phyloP scores from a whole-genome alignment of 2,888 invertebrate genomes.

The Notodonta dromedarius region DNA sequence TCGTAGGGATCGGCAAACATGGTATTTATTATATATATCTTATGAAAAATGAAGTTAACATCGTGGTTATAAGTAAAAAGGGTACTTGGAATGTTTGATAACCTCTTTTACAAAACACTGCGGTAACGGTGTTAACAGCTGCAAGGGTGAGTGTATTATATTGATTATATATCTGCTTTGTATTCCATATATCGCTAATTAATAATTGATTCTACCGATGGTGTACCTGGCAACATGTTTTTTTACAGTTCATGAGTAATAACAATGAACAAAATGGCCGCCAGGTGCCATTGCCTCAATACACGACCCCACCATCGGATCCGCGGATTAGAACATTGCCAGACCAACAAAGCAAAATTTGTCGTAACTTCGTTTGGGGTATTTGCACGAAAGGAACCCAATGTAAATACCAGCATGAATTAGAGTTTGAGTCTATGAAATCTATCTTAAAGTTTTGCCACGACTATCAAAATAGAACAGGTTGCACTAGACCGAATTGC shows the following conservation, averaged over 20 bases:
- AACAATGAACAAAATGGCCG: conserved; percentile 61
- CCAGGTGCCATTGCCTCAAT: conserved; percentile 53
- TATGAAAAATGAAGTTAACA: too few species aligned
- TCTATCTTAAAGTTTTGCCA: conserved; percentile 69
- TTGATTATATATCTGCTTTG: background rate
- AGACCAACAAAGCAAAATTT: conserved; percentile 41
- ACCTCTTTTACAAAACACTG: background rate
- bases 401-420: conserved; percentile 64
- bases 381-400: conserved; percentile 60
- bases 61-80: too few species aligned
- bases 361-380: conserved; percentile 71
- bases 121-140: background rate
- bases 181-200: background rate
- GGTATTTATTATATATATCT: too few species aligned
- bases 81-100: background rate
- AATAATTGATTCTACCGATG: background rate
- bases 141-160: background rate
- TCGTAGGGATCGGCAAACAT: too few species aligned
- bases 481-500: conserved; percentile 63
- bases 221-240: background rate
- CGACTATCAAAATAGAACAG: conserved; percentile 68
- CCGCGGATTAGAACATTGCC: conserved; percentile 38
- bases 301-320: conserved; percentile 45
- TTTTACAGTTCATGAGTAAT: conserved; percentile 50
- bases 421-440: conserved; percentile 66